These are phyloP conservation scores for Odontamblyopus lacepedii DNA, from an alignment of 2,797 vertebrate genomes.

Conservation along the genomic window DNA sequence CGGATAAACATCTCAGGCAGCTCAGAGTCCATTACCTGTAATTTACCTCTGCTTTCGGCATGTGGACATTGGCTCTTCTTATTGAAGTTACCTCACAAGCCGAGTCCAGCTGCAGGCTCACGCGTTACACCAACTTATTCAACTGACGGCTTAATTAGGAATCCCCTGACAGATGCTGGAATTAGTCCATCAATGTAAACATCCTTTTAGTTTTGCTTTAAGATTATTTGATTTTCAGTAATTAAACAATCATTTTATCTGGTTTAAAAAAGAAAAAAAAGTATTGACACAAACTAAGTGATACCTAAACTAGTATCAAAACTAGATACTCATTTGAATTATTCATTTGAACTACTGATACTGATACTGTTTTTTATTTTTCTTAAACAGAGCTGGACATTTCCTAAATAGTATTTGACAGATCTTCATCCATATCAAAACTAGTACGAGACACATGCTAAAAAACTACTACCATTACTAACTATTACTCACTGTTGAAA, in stretches of 20 bases:
- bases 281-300: background rate
- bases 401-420: too few species aligned
- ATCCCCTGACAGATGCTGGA: conserved; percentile 60
- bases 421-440: too few species aligned
- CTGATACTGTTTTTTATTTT: too few species aligned
- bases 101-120: conserved; percentile 34
- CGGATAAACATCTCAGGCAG: conserved; percentile 62
- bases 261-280: too few species aligned
- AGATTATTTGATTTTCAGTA: conserved; percentile 29
- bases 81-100: conserved; percentile 59
- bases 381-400: too few species aligned
- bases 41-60: conserved; percentile 62
- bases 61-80: conserved; percentile 59
- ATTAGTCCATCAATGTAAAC: conserved; percentile 62
- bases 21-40: conserved; percentile 69
- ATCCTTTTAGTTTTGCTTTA: conserved; percentile 48
- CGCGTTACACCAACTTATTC: conserved; percentile 50
- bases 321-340: background rate
- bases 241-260: background rate
- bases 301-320: background rate
- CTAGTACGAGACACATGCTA: too few species aligned
- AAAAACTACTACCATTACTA: too few species aligned
- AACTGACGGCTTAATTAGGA: conserved; percentile 57
- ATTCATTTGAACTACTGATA: background rate
- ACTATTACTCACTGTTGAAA: too few species aligned